Conservation (phyloP, 1,140 invertebrate genomes). For the Drosophila seguyi region DNA sequence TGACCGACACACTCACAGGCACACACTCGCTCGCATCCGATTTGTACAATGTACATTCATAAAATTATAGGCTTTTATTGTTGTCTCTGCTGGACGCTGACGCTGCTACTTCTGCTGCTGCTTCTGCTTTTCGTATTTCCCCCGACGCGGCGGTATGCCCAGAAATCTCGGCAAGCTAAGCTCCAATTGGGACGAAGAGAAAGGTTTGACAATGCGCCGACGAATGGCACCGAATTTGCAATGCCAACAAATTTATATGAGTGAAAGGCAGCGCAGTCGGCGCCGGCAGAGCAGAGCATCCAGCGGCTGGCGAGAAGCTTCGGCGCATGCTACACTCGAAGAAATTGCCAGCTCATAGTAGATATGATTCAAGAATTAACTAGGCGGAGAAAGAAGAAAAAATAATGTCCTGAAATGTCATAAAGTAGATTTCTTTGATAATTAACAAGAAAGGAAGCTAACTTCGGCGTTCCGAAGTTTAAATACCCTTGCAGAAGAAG, state of each 20-base stretch:
- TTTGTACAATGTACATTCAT: constrained; percentile 67
- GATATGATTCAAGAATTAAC: not conserved
- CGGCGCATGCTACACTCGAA: constrained; percentile 12
- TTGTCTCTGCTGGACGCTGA: constrained; percentile 39
- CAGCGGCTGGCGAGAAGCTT: constrained; percentile 13
- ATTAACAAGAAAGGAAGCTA: no score
- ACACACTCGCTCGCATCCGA: constrained; percentile 46
- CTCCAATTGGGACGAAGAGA: constrained; percentile 65
- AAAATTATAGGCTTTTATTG: constrained; percentile 69
- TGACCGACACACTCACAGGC: constrained; percentile 23
- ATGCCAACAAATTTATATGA: constrained; percentile 84
- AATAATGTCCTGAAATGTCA: no score
- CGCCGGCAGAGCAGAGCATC: constrained; percentile 46
- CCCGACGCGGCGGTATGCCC: constrained; percentile 13
- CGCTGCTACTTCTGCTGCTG: constrained; percentile 35
- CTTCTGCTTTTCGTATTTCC: constrained; percentile 18
- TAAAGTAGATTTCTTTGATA: no score
- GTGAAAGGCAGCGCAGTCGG: constrained; percentile 79
- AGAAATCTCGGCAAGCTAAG: constrained; percentile 32
- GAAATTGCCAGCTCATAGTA: not conserved
- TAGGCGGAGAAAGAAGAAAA: no score
- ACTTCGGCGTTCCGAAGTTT: no score
- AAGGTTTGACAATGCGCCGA: constrained; percentile 77
- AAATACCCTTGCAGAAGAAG: no score
- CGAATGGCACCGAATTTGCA: constrained; percentile 83